Percentiles rank a stretch among this genome's conserved stretches.
Conservation (phyloP, 2,888 invertebrate genomes). For the Pedicia rivosa region DNA sequence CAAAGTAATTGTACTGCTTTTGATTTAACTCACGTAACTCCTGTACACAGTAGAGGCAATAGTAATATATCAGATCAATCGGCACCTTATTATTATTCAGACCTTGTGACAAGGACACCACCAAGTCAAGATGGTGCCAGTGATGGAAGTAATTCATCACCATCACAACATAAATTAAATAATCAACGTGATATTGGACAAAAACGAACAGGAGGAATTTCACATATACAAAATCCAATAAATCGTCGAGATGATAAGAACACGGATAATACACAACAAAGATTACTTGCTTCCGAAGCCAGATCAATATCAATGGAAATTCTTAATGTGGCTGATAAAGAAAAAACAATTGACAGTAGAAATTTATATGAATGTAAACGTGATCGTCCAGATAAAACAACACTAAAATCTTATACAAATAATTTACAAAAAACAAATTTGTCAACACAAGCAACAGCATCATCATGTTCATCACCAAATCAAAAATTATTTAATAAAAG, state of each 20-base stretch:
- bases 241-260: conserved; percentile 26
- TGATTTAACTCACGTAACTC: conserved; percentile 23
- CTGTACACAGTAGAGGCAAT: conserved; percentile 44
- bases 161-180: conserved; percentile 35
- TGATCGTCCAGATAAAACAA: too few species aligned
- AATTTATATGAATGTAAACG: conserved; percentile 22
- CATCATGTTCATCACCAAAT: too few species aligned
- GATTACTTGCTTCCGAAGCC: conserved; percentile 36
- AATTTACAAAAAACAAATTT: too few species aligned
- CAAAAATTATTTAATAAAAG: too few species aligned
- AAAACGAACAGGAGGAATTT: conserved; percentile 45
- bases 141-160: not conserved
- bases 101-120: conserved; percentile 37
- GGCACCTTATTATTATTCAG: conserved; percentile 78
- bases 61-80: conserved; percentile 44
- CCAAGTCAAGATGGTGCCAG: conserved; percentile 2
- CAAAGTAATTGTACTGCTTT: conserved; percentile 15
- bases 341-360: conserved; percentile 30
- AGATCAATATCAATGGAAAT: conserved; percentile 50
- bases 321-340: conserved; percentile 46
- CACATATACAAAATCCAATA: conserved; percentile 58
- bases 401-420: too few species aligned
- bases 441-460: too few species aligned
- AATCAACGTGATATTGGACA: conserved; percentile 54
- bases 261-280: conserved; percentile 24